phyloP scores from a whole-genome alignment of 1,140 invertebrate species.

The Acromyrmex echinatior region DNA sequence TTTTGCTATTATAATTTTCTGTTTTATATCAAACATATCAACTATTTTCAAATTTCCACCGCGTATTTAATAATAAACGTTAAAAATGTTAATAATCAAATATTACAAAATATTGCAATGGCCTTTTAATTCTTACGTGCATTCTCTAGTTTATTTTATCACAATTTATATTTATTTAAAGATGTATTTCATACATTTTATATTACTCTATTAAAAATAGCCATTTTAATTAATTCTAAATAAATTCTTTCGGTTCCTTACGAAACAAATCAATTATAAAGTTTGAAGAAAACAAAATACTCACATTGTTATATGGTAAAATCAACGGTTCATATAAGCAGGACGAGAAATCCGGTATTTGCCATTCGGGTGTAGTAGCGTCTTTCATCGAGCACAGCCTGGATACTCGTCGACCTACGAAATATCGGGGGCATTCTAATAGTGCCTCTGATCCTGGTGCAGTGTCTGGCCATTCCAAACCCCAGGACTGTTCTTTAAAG shows the following conservation, averaged over 20 bases:
- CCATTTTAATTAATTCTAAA: neutral
- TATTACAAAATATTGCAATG: neutral
- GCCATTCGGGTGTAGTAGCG: slow-evolving; percentile 90
- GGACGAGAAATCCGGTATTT: slow-evolving; percentile 91
- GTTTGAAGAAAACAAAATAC: slow-evolving; percentile 42
- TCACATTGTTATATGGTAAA: slow-evolving; percentile 89
- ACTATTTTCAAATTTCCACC: neutral
- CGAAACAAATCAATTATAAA: neutral
- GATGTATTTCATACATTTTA: neutral
- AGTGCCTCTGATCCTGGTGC: slow-evolving; percentile 88
- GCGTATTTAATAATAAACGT: neutral
- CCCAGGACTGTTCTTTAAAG: slow-evolving; percentile 83
- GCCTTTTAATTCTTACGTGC: neutral
- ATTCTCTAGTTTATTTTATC: neutral
- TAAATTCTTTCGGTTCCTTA: neutral
- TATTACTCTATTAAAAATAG: neutral
- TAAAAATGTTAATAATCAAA: slow-evolving; percentile 5
- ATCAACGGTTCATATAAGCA: slow-evolving; percentile 90
- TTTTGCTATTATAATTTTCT: neutral
- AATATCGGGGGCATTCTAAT: slow-evolving; percentile 88
- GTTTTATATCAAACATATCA: neutral
- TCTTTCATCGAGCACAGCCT: slow-evolving; percentile 88
- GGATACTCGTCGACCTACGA: slow-evolving; percentile 85
- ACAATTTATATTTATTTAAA: neutral
- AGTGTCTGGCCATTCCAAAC: slow-evolving; percentile 88